Evolutionary conservation across 2,797 vertebrate species (phyloP), one percentile per base, ranked within the genome.

Genomic region (Trematomus bernacchii): DNA sequence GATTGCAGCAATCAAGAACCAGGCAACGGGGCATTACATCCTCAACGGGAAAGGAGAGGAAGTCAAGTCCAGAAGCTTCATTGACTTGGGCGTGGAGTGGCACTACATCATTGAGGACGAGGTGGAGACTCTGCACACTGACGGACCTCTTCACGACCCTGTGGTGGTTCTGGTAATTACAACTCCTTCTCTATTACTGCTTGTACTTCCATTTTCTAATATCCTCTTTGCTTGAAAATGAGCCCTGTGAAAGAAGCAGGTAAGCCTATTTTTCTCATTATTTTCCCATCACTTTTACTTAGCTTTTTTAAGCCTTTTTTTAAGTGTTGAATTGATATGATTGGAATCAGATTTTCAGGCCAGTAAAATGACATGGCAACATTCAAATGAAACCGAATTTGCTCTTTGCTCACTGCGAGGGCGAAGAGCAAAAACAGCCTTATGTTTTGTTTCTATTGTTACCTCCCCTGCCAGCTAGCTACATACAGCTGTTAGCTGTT

Each of bases 21-120:
- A 99, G 87, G 98, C 96, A 0, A 99, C 98, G 0, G 98, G 98
- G 33, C 98, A 99, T 88, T 99, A 99, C 72, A 96, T 99, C 59
- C 95, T 99, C 73, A 99, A 99, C 0, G 96, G 97, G 30, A 99
- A 97, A 90, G 96, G 97, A 54, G 98, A 98, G 59, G 96, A 97
- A 66, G 90, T 95, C 21, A 95, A 91, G 77, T 96, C 97, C 16
- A 93, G 94, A 10, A 97, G 93, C 67, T 99, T 99, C 93, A 98
- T 99, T 7, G 97, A 99, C 66, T 92, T 98, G 42, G 98, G 98
- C 0, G 96, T 98, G 81, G 97, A 99, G 87, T 99, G 98, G 98
- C 96, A 98, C 62, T 99, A 99, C 91, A 95, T 90, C 79, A 93
- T 97, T 0, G 96, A 99, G 81, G 96, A 96, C 0, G 92, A 96